phyloP scores from a whole-genome alignment of 2,113 vertebrate species.

The Sphyrna mokarran region DNA sequence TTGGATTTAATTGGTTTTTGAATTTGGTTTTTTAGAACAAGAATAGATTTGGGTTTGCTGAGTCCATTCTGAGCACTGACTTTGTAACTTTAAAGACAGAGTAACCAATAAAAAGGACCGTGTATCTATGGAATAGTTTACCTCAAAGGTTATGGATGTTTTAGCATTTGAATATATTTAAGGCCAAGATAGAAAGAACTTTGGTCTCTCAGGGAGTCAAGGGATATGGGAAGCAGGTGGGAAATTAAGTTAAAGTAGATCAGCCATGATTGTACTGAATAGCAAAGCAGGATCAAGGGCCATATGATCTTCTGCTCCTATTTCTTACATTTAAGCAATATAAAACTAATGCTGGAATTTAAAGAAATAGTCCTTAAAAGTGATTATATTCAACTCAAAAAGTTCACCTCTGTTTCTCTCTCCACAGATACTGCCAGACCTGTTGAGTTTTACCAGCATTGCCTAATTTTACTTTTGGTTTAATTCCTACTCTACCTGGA shows the following conservation, averaged over 20 bases:
- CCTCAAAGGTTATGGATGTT: not conserved
- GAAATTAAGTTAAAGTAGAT: not conserved
- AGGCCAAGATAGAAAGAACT: not conserved
- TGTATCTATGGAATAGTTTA: not conserved
- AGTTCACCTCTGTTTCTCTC: too few species aligned
- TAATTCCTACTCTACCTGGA: not conserved
- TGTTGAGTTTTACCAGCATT: too few species aligned
- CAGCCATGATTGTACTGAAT: not conserved
- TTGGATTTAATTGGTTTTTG: too few species aligned
- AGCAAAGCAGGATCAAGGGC: not conserved
- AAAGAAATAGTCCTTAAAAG: not conserved
- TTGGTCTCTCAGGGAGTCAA: not conserved
- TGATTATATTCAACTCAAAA: too few species aligned
- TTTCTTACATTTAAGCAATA: not conserved
- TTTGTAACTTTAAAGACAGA: too few species aligned
- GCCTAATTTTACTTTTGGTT: too few species aligned
- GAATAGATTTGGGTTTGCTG: too few species aligned
- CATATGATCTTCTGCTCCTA: not conserved
- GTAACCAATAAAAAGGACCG: too few species aligned
- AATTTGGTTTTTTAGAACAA: too few species aligned
- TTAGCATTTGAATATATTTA: not conserved
- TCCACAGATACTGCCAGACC: too few species aligned
- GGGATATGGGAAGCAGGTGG: not conserved
- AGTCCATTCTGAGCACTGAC: too few species aligned
- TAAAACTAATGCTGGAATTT: not conserved